Conservation (phyloP, 1,140 invertebrate species). For the Onthophagus taurus region DNA sequence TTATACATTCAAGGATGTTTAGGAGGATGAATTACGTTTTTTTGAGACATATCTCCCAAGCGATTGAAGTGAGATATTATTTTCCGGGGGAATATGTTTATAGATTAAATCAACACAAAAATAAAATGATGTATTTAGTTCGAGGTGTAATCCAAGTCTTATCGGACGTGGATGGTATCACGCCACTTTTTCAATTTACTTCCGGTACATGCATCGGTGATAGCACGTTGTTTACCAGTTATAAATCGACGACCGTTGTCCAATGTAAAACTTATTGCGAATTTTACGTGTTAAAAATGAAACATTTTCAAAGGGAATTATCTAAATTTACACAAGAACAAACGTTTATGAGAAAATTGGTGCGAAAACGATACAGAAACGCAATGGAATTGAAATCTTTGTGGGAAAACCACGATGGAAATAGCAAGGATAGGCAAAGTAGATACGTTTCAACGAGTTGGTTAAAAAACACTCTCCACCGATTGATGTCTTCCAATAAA, state of each 20-base stretch:
- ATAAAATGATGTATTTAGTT: constrained; percentile 19
- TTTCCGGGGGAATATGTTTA: constrained; percentile 18
- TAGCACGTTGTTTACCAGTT: constrained; percentile 13
- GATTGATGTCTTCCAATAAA: constrained; percentile 12
- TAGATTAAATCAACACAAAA: constrained; percentile 15
- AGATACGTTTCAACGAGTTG: background rate
- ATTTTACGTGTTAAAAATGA: constrained; percentile 12
- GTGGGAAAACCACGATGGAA: background rate
- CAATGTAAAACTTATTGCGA: constrained; percentile 15
- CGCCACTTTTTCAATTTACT: constrained; percentile 14
- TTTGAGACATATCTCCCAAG: constrained; percentile 9
- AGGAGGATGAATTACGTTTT: constrained; percentile 14
- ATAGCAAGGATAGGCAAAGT: constrained; percentile 1
- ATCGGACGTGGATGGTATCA: constrained; percentile 19
- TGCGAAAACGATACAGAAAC: background rate
- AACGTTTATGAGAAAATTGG: background rate
- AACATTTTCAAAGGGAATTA: constrained; percentile 3
- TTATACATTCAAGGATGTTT: constrained; percentile 19
- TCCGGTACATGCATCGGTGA: constrained; percentile 17
- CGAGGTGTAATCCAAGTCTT: constrained; percentile 16
- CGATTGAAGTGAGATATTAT: constrained; percentile 15
- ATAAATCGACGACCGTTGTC: constrained; percentile 13
- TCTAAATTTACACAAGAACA: constrained; percentile 6
- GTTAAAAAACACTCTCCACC: constrained; percentile 11
- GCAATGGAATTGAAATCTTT: background rate